phyloP scores from a whole-genome alignment of 1,140 invertebrate genomes.

The Cyphomyrmex costatus region DNA sequence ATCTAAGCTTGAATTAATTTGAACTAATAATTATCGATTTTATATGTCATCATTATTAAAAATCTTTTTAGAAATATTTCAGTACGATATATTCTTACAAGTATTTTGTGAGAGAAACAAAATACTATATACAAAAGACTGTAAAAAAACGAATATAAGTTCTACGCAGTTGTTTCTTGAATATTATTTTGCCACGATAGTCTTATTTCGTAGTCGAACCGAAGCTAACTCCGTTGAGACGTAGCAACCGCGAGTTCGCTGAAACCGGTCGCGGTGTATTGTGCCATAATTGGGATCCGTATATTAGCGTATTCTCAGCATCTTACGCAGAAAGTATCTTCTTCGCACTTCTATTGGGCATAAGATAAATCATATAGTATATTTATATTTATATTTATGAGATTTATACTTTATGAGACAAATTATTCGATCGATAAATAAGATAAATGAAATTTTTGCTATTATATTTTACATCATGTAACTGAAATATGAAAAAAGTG shows the following conservation, averaged over 20 bases:
- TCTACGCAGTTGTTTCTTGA: neutral
- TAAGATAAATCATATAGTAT: constrained; percentile 19
- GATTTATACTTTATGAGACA: neutral
- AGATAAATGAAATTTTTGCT: neutral
- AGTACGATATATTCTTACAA: constrained; percentile 5
- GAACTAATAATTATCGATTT: neutral
- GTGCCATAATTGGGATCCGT: constrained; percentile 44
- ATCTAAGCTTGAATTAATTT: neutral
- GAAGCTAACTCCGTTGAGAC: constrained; percentile 12
- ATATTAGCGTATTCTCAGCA: constrained; percentile 26
- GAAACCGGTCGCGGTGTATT: constrained; percentile 52
- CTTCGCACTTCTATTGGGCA: constrained; percentile 5
- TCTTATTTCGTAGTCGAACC: constrained; percentile 7
- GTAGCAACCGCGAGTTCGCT: constrained; percentile 24
- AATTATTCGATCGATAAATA: neutral
- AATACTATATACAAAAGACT: neutral
- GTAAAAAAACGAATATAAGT: neutral
- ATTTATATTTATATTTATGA: no score
- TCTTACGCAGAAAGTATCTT: constrained; percentile 4
- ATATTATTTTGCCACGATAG: constrained; percentile 16
- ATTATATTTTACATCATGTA: neutral
- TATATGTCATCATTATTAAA: neutral
- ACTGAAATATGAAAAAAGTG: neutral
- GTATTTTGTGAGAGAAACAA: neutral
- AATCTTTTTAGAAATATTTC: neutral